Percentiles rank a stretch among this genome's conserved stretches.
phyloP scores from a whole-genome alignment of 23 tunicate genomes.

The Diplosoma virens region DNA sequence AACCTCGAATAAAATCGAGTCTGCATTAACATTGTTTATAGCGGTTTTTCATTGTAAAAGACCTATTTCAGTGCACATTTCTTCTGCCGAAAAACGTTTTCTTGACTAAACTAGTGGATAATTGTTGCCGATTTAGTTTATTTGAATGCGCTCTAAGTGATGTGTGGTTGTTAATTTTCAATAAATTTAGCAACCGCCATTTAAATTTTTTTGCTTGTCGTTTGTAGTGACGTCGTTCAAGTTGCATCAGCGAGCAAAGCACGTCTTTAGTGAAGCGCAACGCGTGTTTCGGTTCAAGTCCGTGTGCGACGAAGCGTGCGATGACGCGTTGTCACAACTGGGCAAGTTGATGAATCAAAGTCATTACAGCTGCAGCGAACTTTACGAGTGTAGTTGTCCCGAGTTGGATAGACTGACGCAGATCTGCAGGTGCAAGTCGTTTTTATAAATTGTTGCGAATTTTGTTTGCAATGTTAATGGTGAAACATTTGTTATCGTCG shows the following conservation, averaged over 20 bases:
- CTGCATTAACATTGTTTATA: too few species aligned
- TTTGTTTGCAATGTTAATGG: not conserved
- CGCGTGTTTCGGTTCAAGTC: conserved; percentile 66
- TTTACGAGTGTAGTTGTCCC: conserved; percentile 80
- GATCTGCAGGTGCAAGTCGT: conserved; percentile 51
- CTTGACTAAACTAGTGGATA: too few species aligned
- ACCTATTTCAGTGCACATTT: too few species aligned
- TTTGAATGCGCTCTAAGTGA: too few species aligned
- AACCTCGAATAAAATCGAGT: too few species aligned
- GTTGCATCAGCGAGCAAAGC: conserved; percentile 72
- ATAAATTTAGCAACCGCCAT: too few species aligned
- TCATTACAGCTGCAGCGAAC: conserved; percentile 73
- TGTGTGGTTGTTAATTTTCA: too few species aligned
- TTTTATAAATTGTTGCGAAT: too few species aligned
- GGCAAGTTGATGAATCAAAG: conserved; percentile 84
- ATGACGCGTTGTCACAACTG: conserved; percentile 22
- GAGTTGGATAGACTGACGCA: conserved; percentile 77
- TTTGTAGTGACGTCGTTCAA: conserved; percentile 76
- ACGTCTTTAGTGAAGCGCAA: conserved; percentile 90
- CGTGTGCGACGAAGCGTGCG: conserved; percentile 29
- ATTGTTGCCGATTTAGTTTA: too few species aligned
- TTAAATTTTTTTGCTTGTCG: too few species aligned
- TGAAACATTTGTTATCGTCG: not conserved
- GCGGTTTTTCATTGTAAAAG: too few species aligned
- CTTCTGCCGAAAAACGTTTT: too few species aligned